These are phyloP conservation scores for Greenwoodochromis staneri DNA, from an alignment of 2,113 vertebrate genomes.

Conservation along the genomic window DNA sequence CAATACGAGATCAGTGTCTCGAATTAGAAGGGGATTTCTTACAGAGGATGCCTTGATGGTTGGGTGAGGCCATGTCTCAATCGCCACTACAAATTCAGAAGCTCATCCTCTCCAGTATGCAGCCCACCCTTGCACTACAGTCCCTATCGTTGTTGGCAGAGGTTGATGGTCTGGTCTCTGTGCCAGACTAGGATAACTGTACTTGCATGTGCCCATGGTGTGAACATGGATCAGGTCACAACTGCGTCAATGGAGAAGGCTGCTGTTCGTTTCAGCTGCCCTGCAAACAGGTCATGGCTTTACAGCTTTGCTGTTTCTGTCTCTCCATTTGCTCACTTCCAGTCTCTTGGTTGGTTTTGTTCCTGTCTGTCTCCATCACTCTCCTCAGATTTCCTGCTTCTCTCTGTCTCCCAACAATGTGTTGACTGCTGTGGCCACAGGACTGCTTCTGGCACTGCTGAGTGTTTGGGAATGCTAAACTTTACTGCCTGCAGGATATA, in stretches of 20 bases:
- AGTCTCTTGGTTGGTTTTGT: background rate
- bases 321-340: background rate
- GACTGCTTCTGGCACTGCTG: background rate
- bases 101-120: background rate
- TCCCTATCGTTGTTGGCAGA: constrained; percentile 21
- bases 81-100: background rate
- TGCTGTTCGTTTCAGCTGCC: constrained; percentile 11
- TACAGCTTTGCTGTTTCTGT: constrained; percentile 1
- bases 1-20: constrained; percentile 10
- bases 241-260: constrained; percentile 18
- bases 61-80: background rate
- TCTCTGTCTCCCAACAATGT: background rate
- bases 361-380: background rate
- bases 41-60: constrained; percentile 6
- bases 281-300: background rate
- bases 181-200: constrained; percentile 20
- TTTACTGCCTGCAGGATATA: constrained; percentile 16
- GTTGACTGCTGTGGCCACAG: background rate
- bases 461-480: constrained; percentile 2
- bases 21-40: background rate
- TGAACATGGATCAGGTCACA: constrained; percentile 22
- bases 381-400: background rate
- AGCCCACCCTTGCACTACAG: background rate
- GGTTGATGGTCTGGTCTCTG: background rate
- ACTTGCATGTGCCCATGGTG: constrained; percentile 2